Conservation (phyloP, 2,888 invertebrate species). For the Nemurella pictetii region DNA sequence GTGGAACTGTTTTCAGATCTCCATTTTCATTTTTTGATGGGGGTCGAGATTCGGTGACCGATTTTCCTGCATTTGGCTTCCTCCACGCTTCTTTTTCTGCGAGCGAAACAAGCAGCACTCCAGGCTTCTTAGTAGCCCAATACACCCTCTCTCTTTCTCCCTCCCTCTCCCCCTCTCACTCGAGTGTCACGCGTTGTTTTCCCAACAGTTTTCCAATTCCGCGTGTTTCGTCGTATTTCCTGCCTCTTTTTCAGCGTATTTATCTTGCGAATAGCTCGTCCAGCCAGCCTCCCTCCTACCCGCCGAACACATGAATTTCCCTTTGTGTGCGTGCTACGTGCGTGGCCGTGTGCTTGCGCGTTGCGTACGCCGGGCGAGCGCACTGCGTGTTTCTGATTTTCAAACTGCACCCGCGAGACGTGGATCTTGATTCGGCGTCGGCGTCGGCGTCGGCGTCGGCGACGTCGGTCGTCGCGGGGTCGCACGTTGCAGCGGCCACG, state of each 20-base stretch:
- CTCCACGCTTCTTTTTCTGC: no score
- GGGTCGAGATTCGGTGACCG: no score
- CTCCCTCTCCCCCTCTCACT: background rate
- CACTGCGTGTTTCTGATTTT: slow-evolving; percentile 20
- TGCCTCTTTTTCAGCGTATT: slow-evolving; percentile 14
- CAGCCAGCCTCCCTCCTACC: background rate
- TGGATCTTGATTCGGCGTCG: slow-evolving; percentile 22
- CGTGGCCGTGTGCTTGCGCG: background rate
- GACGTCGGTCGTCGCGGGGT: background rate
- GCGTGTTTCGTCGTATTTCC: background rate
- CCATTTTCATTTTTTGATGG: no score
- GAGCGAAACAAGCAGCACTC: no score
- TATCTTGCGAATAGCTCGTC: background rate
- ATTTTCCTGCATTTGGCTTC: no score
- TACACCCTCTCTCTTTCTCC: background rate
- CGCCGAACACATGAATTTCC: background rate
- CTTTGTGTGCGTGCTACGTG: no score
- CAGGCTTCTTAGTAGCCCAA: no score
- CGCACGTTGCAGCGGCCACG: background rate
- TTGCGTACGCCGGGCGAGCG: background rate
- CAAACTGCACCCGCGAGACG: slow-evolving; percentile 26
- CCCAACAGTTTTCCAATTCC: background rate
- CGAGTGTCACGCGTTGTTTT: background rate
- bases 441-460: background rate
- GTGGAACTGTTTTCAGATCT: no score